Conservation (phyloP, 2,113 vertebrate species). For the Oreotrochilus melanogaster region DNA sequence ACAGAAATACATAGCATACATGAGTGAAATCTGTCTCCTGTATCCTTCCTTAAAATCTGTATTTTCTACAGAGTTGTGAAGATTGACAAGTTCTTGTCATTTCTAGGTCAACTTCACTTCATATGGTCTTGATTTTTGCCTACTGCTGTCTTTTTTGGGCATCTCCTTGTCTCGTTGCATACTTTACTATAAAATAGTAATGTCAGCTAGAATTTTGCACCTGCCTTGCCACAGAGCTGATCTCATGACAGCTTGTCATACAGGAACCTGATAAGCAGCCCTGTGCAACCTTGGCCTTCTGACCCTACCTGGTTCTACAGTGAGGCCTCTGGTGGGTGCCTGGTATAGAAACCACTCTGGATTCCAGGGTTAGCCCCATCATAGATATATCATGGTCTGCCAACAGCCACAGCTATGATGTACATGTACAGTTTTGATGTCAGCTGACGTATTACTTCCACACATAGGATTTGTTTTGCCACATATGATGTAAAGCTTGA, state of each 20-base stretch:
- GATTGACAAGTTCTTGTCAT: not conserved
- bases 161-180: not conserved
- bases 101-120: not conserved
- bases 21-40: not conserved
- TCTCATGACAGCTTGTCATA: not conserved
- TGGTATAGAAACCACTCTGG: not conserved
- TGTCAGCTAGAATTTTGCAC: not conserved
- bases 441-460: not conserved
- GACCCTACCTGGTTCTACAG: not conserved
- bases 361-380: not conserved
- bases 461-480: not conserved
- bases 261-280: not conserved
- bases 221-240: not conserved
- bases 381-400: not conserved
- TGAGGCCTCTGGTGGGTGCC: accelerated
- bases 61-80: not conserved
- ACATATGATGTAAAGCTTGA: not conserved
- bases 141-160: not conserved
- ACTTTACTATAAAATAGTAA: not conserved
- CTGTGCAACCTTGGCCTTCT: not conserved
- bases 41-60: accelerated
- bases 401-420: accelerated
- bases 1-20: not conserved
- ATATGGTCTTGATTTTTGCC: not conserved
- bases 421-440: not conserved